A percentile compares a stretch with the other conserved stretches of the same genome.
These are phyloP conservation scores for Conus betulinus DNA, from an alignment of 1,140 invertebrate genomes.

Conservation along the genomic window DNA sequence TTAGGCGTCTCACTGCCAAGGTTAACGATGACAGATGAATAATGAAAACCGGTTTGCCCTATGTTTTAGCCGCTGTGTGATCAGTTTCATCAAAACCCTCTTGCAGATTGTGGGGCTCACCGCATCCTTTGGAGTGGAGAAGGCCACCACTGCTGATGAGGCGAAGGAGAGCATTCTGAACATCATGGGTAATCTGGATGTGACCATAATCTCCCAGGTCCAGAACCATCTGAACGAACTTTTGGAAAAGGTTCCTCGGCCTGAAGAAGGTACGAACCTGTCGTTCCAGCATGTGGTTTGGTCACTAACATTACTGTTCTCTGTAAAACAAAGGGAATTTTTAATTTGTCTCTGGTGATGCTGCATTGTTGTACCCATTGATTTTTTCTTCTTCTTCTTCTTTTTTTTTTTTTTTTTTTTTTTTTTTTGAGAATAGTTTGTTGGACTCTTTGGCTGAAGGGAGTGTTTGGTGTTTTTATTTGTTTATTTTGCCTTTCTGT, in stretches of 20 bases:
- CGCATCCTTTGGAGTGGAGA: conserved; percentile 72
- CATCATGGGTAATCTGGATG: conserved; percentile 69
- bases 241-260: conserved; percentile 50
- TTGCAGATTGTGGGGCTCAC: conserved; percentile 72
- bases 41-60: neutral
- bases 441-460: too few species aligned
- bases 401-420: neutral
- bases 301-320: too few species aligned
- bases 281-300: too few species aligned
- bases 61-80: neutral
- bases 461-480: too few species aligned
- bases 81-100: neutral
- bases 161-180: conserved; percentile 63
- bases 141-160: conserved; percentile 55
- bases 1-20: too few species aligned
- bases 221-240: conserved; percentile 58
- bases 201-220: conserved; percentile 56
- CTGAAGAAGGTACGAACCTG: conserved; percentile 56
- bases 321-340: too few species aligned
- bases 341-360: too few species aligned
- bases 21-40: too few species aligned
- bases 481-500: too few species aligned
- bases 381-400: too few species aligned
- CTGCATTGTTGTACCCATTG: too few species aligned
- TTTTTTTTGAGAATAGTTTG: neutral